These are phyloP conservation scores for Punctoribates punctum DNA, from an alignment of 2,888 invertebrate species.

Conservation along the genomic window DNA sequence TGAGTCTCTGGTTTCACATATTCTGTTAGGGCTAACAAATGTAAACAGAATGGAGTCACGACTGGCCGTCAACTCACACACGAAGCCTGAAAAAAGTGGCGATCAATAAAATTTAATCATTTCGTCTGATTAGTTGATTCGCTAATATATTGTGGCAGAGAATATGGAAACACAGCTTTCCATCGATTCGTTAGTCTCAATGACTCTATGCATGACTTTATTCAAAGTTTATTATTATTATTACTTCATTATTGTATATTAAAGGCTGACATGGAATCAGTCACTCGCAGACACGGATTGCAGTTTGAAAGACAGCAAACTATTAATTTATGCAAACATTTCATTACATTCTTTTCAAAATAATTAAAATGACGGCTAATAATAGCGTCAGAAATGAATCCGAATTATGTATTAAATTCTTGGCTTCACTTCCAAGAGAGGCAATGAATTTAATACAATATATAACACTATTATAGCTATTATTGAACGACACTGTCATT, in stretches of 20 bases:
- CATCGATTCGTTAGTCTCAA: background rate
- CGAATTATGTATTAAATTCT: constrained; percentile 8
- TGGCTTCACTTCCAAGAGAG: background rate
- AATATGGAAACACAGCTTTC: background rate
- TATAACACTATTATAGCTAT: too few relatives aligned
- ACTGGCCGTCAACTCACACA: constrained; percentile 21
- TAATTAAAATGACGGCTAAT: constrained; percentile 25
- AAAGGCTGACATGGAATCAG: constrained; percentile 7
- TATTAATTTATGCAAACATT: constrained; percentile 27
- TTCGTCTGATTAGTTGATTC: constrained; percentile 35
- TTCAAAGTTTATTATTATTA: constrained; percentile 1
- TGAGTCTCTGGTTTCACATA: constrained; percentile 9
- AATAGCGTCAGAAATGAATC: background rate
- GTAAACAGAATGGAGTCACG: constrained; percentile 18
- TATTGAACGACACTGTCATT: too few relatives aligned
- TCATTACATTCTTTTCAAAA: constrained; percentile 11
- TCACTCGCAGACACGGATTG: constrained; percentile 11
- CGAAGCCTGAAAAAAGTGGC: constrained; percentile 7
- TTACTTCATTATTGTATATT: constrained; percentile 27
- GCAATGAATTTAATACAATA: background rate
- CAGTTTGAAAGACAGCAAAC: constrained; percentile 13
- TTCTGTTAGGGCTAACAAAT: constrained; percentile 17
- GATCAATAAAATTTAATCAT: constrained; percentile 38
- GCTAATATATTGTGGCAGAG: constrained; percentile 27
- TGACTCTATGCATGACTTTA: constrained; percentile 12